phyloP scores from a whole-genome alignment of 1,140 invertebrate species.

The Lepidotrigona ventralis region DNA sequence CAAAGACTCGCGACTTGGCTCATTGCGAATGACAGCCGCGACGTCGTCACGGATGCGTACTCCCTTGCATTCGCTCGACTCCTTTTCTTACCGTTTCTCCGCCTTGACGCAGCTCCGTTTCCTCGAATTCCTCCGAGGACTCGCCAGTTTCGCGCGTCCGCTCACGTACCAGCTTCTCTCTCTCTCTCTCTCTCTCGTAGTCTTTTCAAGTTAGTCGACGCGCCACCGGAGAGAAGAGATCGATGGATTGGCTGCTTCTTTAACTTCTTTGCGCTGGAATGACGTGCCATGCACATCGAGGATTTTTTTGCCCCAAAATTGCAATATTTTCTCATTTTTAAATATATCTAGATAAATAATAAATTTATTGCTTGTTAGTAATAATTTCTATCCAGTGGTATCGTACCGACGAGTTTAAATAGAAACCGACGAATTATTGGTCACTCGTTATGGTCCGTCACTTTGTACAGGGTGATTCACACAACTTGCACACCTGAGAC shows the following conservation, averaged over 20 bases:
- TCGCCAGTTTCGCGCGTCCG: not conserved
- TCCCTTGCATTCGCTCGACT: conserved; percentile 36
- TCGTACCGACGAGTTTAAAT: too few species aligned
- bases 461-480: too few species aligned
- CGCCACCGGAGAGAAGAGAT: not conserved
- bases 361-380: too few species aligned
- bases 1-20: conserved; percentile 23
- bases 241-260: not conserved
- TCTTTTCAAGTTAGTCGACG: not conserved
- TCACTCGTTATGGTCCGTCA: too few species aligned
- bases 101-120: conserved; percentile 4
- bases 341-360: too few species aligned
- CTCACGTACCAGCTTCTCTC: not conserved
- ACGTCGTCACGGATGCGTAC: conserved; percentile 40
- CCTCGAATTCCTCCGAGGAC: not conserved
- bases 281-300: too few species aligned
- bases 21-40: conserved; percentile 49
- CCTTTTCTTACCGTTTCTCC: conserved; percentile 30
- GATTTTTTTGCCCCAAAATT: too few species aligned
- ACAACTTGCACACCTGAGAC: too few species aligned
- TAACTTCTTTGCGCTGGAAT: not conserved
- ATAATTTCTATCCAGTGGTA: too few species aligned
- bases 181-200: not conserved
- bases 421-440: too few species aligned
- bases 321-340: too few species aligned